Percentiles rank a stretch among this genome's conserved stretches.
phyloP scores from a whole-genome alignment of 2,113 vertebrate genomes.

The Sitta europaea region DNA sequence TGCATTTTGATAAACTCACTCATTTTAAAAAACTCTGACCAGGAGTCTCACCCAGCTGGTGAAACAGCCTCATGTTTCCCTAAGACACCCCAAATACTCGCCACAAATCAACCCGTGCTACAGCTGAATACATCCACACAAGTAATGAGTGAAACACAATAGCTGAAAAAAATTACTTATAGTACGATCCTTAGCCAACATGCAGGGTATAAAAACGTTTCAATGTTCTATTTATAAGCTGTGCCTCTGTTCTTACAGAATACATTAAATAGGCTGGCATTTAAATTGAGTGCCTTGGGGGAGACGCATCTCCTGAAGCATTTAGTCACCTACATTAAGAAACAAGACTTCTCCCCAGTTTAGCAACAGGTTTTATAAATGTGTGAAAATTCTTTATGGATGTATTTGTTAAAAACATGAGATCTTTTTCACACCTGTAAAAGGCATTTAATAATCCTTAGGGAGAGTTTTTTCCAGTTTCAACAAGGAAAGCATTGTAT shows the following conservation, averaged over 20 bases:
- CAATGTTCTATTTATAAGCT: constrained; percentile 12
- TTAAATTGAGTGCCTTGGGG: not conserved
- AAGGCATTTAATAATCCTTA: constrained; percentile 23
- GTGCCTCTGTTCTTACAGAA: not conserved
- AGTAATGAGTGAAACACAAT: not conserved
- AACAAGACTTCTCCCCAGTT: not conserved
- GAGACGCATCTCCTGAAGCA: not conserved
- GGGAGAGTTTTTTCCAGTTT: not conserved
- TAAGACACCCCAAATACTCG: not conserved
- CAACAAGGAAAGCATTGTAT: not conserved
- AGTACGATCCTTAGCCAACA: not conserved
- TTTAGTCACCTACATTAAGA: not conserved
- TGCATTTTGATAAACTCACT: not conserved
- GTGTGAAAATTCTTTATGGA: constrained; percentile 35
- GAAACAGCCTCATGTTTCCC: not conserved
- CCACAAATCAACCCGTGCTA: not conserved
- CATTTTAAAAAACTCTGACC: not conserved
- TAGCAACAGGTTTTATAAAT: not conserved
- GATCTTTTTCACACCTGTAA: constrained; percentile 20
- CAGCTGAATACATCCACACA: not conserved
- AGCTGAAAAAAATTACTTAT: not conserved
- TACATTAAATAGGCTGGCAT: constrained; percentile 13
- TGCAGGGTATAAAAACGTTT: not conserved
- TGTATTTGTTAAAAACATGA: constrained; percentile 36
- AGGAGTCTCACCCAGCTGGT: not conserved